phyloP scores from a whole-genome alignment of 2,113 vertebrate species.

The Clarias macrocephalus region DNA sequence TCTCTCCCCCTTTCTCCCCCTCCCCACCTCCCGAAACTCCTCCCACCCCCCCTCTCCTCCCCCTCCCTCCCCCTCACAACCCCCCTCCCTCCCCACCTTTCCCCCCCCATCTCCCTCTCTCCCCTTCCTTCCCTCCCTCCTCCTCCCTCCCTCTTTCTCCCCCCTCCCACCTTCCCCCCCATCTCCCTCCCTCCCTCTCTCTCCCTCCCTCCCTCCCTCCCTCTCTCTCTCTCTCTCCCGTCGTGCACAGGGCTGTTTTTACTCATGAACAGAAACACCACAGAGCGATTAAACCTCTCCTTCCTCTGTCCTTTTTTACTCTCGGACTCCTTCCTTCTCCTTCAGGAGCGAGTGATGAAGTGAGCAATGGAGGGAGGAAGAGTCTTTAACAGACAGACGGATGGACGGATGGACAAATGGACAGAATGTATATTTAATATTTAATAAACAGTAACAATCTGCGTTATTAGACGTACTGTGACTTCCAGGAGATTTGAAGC shows the following conservation, averaged over 20 bases:
- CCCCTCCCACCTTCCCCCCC: no score
- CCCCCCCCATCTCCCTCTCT: no score
- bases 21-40: no score
- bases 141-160: no score
- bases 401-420: background rate
- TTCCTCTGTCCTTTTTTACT: constrained; percentile 45
- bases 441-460: constrained; percentile 51
- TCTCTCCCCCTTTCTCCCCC: no score
- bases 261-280: constrained; percentile 36
- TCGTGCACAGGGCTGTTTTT: constrained; percentile 41
- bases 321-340: constrained; percentile 32
- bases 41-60: no score
- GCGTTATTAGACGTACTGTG: constrained; percentile 52
- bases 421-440: constrained; percentile 51
- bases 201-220: constrained; percentile 17
- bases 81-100: accelerated
- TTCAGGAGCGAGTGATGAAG: background rate
- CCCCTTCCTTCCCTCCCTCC: accelerated
- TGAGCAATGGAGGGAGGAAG: background rate
- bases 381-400: constrained; percentile 5
- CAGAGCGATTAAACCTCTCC: constrained; percentile 10
- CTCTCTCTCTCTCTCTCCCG: constrained; percentile 31
- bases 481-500: constrained; percentile 22
- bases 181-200: constrained; percentile 13
- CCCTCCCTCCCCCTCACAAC: no score